phyloP scores from a whole-genome alignment of 2,797 vertebrate genomes.

The Xiphorhynchus erythropygius region DNA sequence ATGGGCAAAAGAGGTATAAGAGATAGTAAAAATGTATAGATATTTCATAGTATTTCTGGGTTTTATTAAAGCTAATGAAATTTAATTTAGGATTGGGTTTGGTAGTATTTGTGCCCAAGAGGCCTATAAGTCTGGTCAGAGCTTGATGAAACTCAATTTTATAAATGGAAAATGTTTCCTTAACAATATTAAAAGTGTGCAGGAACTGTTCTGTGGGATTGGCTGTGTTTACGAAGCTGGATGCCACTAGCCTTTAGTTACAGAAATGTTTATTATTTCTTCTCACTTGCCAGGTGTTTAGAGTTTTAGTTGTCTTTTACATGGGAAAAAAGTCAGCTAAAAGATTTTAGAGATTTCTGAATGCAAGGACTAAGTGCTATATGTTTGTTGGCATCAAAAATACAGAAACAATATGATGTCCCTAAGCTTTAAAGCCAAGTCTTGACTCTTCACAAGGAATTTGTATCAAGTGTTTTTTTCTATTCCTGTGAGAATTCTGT shows the following conservation, averaged over 20 bases:
- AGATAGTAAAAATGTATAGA: neutral
- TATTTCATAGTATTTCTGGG: neutral
- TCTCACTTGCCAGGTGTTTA: neutral
- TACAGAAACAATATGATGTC: neutral
- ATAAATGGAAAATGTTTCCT: neutral
- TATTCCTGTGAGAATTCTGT: neutral
- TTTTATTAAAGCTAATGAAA: constrained; percentile 4
- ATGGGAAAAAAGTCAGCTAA: neutral
- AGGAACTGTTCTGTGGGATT: neutral
- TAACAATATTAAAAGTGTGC: neutral
- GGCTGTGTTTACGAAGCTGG: neutral
- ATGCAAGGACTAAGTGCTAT: neutral
- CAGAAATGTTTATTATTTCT: neutral
- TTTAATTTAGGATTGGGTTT: neutral
- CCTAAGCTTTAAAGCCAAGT: neutral
- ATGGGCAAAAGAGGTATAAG: neutral
- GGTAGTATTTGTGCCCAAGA: neutral
- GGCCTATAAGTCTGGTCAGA: neutral
- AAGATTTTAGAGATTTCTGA: neutral
- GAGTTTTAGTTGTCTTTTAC: neutral
- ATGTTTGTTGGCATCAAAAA: neutral
- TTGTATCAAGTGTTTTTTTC: neutral
- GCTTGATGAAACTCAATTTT: neutral
- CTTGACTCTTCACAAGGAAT: neutral
- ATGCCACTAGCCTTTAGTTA: neutral